phyloP scores from a whole-genome alignment of 2,113 vertebrate genomes.

The Dicerorhinus sumatrensis region DNA sequence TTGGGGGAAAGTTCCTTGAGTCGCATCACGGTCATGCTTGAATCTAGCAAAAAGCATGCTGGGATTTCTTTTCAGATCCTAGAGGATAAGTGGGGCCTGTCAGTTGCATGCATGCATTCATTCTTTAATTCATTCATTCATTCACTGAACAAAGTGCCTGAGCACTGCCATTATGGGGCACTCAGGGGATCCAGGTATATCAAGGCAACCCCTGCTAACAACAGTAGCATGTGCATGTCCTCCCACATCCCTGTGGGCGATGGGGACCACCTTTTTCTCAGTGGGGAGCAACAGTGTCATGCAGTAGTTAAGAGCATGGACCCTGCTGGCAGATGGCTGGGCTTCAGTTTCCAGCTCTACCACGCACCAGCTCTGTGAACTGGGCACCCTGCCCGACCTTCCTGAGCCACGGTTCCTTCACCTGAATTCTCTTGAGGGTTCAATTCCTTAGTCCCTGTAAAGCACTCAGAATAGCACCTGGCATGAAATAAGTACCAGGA shows the following conservation, averaged over 20 bases:
- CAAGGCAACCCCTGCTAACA: not conserved
- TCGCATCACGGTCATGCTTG: not conserved
- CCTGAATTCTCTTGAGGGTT: not conserved
- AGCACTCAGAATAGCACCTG: not conserved
- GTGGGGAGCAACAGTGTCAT: not conserved
- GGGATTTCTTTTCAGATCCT: not conserved
- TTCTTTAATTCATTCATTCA: not conserved
- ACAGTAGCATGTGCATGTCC: rapidly evolving
- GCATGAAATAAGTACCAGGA: not conserved
- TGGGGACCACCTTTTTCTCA: not conserved
- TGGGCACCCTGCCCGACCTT: not conserved
- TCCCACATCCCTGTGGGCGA: not conserved
- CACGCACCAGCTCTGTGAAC: not conserved
- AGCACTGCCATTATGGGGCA: not conserved
- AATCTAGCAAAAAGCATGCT: not conserved
- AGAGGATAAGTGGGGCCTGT: not conserved
- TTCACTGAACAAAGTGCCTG: not conserved
- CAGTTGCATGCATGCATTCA: not conserved
- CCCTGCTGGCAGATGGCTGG: not conserved
- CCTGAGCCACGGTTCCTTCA: rapidly evolving
- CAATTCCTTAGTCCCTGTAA: not conserved
- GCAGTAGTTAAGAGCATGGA: not conserved
- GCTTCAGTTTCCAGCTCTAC: not conserved
- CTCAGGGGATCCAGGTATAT: not conserved
- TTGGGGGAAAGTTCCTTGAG: not conserved